phyloP scores from a whole-genome alignment of 2,113 vertebrate genomes.

The Tachysurus fulvidraco region DNA sequence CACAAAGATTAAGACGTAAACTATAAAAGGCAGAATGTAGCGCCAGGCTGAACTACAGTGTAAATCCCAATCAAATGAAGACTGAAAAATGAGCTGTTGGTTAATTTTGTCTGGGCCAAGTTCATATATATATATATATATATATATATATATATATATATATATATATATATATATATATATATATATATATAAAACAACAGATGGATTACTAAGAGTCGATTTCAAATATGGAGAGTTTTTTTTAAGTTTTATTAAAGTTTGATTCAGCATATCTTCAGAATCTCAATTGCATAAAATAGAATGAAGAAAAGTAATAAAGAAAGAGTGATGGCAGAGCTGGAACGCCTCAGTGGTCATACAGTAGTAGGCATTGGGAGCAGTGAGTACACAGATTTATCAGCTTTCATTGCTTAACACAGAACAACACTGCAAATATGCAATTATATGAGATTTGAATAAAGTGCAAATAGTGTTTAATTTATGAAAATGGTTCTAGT shows the following conservation, averaged over 20 bases:
- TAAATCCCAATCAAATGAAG: neutral
- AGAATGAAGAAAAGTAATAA: neutral
- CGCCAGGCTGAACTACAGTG: neutral
- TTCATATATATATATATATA: too few relatives aligned
- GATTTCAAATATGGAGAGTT: neutral
- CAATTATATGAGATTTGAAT: neutral
- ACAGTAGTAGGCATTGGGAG: neutral
- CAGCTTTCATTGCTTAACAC: neutral
- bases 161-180: too few relatives aligned
- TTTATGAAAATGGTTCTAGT: too few relatives aligned
- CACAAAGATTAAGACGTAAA: neutral
- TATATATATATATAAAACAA: neutral
- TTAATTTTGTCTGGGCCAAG: neutral
- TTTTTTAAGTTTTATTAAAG: neutral
- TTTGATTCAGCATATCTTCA: neutral
- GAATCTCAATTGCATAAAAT: neutral
- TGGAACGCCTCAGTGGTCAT: neutral
- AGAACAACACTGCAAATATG: neutral
- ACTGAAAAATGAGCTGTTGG: neutral
- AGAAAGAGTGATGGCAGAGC: constrained; percentile 11
- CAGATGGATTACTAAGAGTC: neutral
- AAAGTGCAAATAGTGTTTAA: neutral
- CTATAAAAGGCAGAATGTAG: neutral
- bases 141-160: too few relatives aligned
- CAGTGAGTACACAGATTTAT: constrained; percentile 5